Base-by-base conservation (phyloP, 1,140 invertebrate species). In the Drosophila nannoptera region DNA sequence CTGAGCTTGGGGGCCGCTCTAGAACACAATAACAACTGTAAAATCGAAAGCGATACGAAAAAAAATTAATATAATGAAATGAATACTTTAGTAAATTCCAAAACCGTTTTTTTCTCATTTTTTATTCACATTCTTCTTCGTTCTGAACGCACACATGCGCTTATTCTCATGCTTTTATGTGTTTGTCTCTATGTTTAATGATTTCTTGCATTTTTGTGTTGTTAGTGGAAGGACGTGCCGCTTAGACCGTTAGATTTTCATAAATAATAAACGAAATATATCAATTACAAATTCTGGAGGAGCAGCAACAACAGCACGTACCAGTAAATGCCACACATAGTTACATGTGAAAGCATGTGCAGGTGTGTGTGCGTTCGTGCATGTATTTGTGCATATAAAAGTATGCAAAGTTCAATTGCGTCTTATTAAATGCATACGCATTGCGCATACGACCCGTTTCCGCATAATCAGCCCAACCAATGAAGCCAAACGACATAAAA, bases 371-470 rank as follows among this genome's bases (percentile, higher is more conserved):
- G 35, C 35, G 1, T 36, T 22, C 29, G 8, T 29, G 11, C 29
- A 12, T 38, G 36, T 16, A 5, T 29, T 11, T 31, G n/a, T 22
- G 22, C 22, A 22, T 22, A 22, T 22, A 49, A 60, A 66, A 45
- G 61, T 35, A 43, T 38, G 50, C 35, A 55, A 68, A 69, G 49
- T 62, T 40, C 46, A 76, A 76, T 67, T 84, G 81, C 80, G 80
- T 50, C 60, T 52, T 66, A 80, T 35, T 49, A 43, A 60, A 65
- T 64, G 53, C 67, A 12, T 53, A 58, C 52, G 45, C 60, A 68
- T 84, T 68, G 69, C 73, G 59, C 73, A 84, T 84, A 84, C 80
- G 80, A 75, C 81, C 55, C 52, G 61, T 84, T 75, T 75, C 69
- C 73, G 73, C 73, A 75, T 61, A 46, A 54, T 46, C 29, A 63